Percentiles rank a stretch among this genome's conserved stretches.
Conservation (phyloP, 2,888 invertebrate species). For the Synergus japonicus region DNA sequence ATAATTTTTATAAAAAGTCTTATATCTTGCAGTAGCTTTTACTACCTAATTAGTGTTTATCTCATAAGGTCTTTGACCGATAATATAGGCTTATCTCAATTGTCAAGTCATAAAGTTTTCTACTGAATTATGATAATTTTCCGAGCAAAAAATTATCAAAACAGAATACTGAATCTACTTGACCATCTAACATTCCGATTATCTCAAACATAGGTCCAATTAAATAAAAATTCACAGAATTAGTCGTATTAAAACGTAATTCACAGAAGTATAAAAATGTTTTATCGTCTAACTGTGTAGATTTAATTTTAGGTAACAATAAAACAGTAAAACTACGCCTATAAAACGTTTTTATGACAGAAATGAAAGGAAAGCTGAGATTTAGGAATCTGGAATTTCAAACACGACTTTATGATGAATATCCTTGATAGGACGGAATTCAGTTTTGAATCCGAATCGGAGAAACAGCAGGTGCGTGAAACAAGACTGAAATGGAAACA, state of each 20-base stretch:
- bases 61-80: neutral
- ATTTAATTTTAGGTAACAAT: neutral
- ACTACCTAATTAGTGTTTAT: neutral
- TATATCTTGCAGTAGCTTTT: neutral
- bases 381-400: conserved; percentile 16
- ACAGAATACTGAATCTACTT: neutral
- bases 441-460: neutral
- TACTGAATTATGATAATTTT: conserved; percentile 1
- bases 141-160: neutral
- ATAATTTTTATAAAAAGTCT: neutral
- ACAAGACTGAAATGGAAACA: conserved; percentile 22
- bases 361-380: neutral
- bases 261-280: neutral
- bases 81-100: neutral
- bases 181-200: neutral
- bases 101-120: neutral
- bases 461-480: conserved; percentile 20
- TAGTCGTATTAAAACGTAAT: neutral
- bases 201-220: neutral
- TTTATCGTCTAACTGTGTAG: neutral
- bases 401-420: conserved; percentile 13
- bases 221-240: neutral
- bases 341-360: neutral
- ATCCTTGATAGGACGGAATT: conserved; percentile 4
- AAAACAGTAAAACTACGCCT: neutral